These are phyloP conservation scores for Planiliza haematocheilus DNA, from an alignment of 2,113 vertebrate genomes.

Conservation along the genomic window DNA sequence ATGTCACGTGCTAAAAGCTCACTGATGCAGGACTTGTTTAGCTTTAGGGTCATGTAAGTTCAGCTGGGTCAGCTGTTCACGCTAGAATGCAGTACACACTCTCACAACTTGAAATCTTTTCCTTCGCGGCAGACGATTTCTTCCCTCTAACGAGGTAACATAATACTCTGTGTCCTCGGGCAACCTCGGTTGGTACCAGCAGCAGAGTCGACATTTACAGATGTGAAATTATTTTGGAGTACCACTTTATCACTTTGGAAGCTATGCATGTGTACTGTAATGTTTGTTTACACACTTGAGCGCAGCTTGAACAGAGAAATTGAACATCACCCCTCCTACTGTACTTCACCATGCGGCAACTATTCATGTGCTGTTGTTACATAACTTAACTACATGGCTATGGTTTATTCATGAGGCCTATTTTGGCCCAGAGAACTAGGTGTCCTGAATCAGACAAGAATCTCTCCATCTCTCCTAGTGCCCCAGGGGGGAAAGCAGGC, in stretches of 20 bases:
- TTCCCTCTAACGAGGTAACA: too few species aligned
- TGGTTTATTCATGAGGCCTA: conserved; percentile 77
- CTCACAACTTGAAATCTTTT: background rate
- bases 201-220: conserved; percentile 1
- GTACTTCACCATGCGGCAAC: conserved; percentile 53
- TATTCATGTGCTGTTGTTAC: conserved; percentile 66
- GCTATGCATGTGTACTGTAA: background rate
- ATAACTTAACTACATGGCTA: conserved; percentile 71
- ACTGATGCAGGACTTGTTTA: background rate
- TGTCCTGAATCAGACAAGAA: conserved; percentile 72
- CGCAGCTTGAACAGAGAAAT: conserved; percentile 28
- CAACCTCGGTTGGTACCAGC: background rate
- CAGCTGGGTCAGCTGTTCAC: background rate
- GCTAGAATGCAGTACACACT: background rate
- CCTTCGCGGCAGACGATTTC: background rate
- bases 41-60: background rate
- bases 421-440: conserved; percentile 72
- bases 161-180: background rate
- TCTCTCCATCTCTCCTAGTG: conserved; percentile 61
- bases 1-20: background rate
- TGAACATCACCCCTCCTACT: conserved; percentile 47
- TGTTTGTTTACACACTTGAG: conserved; percentile 52
- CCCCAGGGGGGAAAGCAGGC: conserved; percentile 42
- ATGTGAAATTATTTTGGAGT: conserved; percentile 11
- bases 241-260: conserved; percentile 15